Base-by-base conservation (phyloP, 1,140 invertebrate species). In the Drosophila azteca region DNA sequence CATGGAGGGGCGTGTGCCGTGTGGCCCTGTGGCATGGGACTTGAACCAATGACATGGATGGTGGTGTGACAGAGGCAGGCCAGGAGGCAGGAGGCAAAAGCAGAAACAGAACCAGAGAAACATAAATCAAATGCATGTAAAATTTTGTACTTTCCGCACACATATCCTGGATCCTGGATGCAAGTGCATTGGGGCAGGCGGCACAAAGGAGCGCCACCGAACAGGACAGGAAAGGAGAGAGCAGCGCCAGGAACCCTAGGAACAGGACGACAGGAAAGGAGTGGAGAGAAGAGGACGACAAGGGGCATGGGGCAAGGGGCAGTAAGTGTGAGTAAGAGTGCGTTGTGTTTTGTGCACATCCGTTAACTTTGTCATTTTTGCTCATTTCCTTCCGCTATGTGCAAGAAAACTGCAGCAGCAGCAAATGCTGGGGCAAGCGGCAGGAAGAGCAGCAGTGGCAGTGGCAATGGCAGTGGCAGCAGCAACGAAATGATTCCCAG, bases 341-440 rank as follows among this genome's bases (percentile, higher is more conserved):
- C 75, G 60, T 78, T 79, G 79, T 88, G 84, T 89, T 89, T 89
- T 88, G 84, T 83, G 79, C 84, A 88, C 83, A 89, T 88, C 83
- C 83, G 84, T 89, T 88, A 88, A 89, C 83, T 88, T 88, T 88
- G 83, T 88, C 83, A 88, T 88, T 88, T 85, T 89, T 88, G 83
- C 83, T 88, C 84, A 89, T 88, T 88, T 88, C 83, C 83, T 88
- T 88, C 83, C 83, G 83, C 79, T 81, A 65, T 65, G 79, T 60
- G 72, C 67, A 84, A 77, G 81, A 85, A 85, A 84, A 85, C 59
- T 69, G 81, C 81, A 83, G 73, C 59, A 66, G 46, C 57, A 58
- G 44, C 52, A 75, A 63, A 46, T 46, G 57, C 24, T 43, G 57
- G 57, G 17, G 80, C 77, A 84, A 84, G 77, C 59, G 68, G 80